Evolutionary conservation across 2,113 vertebrate species (phyloP), one percentile per base, ranked within the genome.

Genomic region (Paracanthobrama guichenoti): DNA sequence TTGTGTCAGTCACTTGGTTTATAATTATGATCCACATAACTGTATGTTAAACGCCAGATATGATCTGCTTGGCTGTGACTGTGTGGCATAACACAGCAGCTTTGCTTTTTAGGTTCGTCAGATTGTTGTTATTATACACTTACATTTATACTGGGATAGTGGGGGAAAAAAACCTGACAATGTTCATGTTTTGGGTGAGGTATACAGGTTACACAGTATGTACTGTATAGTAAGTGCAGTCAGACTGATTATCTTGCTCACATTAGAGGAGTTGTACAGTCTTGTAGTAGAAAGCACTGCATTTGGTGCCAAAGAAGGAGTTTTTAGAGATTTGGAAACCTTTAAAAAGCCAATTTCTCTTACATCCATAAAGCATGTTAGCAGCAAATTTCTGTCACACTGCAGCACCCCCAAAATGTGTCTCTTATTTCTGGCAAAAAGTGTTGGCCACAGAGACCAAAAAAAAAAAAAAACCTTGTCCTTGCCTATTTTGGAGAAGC

Each of bases 401-500:
- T 24, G 69, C 1, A 6, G 22, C 69, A 72, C 67, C 22, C 42
- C 12, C 6, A 72, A 72, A 48, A 73, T 24, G 69, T 46, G 69
- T 72, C 9, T 64, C 57, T 73, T 60, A 82, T 31, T 79, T 50
- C 31, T 39, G 18, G 20, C 26, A 31, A 28, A 59, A 82, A 48
- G 67, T 6, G 24, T 75, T 80, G 66, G 59, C 59, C 11, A 66
- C 69, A 74, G 50, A 18, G 22, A 57, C 11, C 31, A n/a, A 59
- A 59, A 12, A 55, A 59, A 59, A 12, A 55, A 12, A 55, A 76
- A 3, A 2, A 42, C 59, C 60, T 60, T 55, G 55, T 71, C 50
- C 67, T 57, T 77, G 20, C 44, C 44, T 39, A 11, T 55, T 79
- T 83, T 77, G 69, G 35, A 64, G 62, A 85, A 55, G 3, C 55